These are phyloP conservation scores for Calcarius ornatus DNA, from an alignment of 2,113 vertebrate genomes.

Conservation along the genomic window DNA sequence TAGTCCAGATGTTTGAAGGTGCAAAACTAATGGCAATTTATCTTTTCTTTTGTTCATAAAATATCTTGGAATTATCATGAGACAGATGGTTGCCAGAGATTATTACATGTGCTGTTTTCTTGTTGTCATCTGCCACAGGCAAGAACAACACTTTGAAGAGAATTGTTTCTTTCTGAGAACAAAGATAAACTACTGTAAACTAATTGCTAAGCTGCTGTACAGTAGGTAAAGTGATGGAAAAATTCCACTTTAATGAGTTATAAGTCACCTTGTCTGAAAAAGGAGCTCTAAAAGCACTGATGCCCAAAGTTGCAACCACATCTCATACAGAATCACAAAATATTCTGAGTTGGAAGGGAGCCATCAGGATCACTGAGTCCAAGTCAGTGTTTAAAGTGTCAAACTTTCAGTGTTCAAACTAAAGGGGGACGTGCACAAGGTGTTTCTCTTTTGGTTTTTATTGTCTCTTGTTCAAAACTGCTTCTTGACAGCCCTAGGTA, in stretches of 20 bases:
- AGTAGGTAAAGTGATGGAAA: not conserved
- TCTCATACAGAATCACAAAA: not conserved
- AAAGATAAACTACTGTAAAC: conserved; percentile 44
- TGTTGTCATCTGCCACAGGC: conserved; percentile 46
- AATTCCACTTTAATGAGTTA: not conserved
- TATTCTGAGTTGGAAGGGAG: not conserved
- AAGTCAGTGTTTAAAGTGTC: not conserved
- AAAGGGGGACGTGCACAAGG: not conserved
- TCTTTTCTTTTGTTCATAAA: not conserved
- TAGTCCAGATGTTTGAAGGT: conserved; percentile 67
- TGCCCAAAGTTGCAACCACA: not conserved
- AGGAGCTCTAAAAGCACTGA: not conserved
- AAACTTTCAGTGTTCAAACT: not conserved
- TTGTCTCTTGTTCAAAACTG: not conserved
- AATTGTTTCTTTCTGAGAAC: conserved; percentile 2
- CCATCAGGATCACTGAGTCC: not conserved
- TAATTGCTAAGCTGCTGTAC: conserved; percentile 8
- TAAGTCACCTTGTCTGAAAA: not conserved
- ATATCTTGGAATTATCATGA: conserved; percentile 36
- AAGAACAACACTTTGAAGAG: conserved; percentile 48
- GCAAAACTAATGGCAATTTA: conserved; percentile 50
- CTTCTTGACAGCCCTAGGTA: not conserved
- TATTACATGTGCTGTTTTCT: conserved; percentile 46
- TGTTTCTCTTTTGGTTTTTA: not conserved
- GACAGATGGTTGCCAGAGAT: conserved; percentile 37